A percentile compares a stretch with the other conserved stretches of the same genome.
These are phyloP conservation scores for Hozukius guyotensis DNA, from an alignment of 2,797 vertebrate species.

Conservation along the genomic window DNA sequence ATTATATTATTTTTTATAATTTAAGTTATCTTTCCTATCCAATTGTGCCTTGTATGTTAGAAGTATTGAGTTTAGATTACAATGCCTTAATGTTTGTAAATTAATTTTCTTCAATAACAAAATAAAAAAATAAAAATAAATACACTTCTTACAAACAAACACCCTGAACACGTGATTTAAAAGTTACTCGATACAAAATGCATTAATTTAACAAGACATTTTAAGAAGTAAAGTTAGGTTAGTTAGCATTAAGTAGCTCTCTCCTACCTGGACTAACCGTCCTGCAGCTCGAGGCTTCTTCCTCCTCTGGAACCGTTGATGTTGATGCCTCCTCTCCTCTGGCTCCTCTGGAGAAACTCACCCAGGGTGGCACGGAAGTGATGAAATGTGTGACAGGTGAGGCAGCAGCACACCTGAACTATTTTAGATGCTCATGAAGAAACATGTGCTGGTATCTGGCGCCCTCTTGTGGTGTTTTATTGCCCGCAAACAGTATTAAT, in stretches of 20 bases:
- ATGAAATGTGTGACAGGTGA: constrained; percentile 23
- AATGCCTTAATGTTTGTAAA: too few species aligned
- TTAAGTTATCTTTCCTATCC: too few species aligned
- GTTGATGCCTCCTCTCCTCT: neutral
- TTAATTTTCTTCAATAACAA: too few species aligned
- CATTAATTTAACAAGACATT: neutral
- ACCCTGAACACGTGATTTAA: neutral
- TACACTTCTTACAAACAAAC: neutral
- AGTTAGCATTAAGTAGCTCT: too few species aligned
- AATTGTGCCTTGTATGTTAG: too few species aligned
- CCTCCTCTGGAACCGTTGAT: constrained; percentile 11
- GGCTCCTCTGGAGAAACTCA: constrained; percentile 3
- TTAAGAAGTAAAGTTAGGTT: neutral
- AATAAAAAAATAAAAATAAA: too few species aligned
- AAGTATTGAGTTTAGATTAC: too few species aligned
- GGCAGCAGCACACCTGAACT: neutral
- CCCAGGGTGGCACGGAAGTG: neutral
- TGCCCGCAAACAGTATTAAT: neutral
- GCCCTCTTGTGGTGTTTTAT: constrained; percentile 28
- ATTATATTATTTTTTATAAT: too few species aligned
- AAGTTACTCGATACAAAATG: neutral
- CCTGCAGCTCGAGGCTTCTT: neutral
- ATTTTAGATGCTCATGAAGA: rapidly evolving
- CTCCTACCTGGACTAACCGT: constrained; percentile 22
- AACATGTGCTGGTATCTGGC: constrained; percentile 11